These are phyloP conservation scores for Glossophaga mutica DNA, from an alignment of 2,797 vertebrate species.

Conservation along the genomic window DNA sequence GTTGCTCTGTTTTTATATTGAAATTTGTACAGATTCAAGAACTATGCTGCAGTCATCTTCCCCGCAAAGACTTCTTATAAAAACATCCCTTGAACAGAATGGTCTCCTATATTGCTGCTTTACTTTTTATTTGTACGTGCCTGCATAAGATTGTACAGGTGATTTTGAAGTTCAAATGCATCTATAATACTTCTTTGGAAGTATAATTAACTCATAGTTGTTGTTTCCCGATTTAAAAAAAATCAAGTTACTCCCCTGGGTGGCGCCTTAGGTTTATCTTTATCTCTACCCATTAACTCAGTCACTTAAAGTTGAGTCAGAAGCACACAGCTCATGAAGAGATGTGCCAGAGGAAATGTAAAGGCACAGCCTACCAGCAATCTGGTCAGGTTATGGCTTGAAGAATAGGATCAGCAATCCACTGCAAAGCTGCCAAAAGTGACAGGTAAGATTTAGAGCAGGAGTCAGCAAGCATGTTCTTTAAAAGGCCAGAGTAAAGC, in stretches of 20 bases:
- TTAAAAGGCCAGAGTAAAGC: neutral
- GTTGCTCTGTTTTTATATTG: neutral
- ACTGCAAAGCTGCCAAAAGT: neutral
- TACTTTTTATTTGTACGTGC: constrained; percentile 22
- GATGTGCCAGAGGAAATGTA: neutral
- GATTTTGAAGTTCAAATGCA: constrained; percentile 32
- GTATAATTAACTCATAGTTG: neutral
- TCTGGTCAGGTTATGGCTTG: neutral
- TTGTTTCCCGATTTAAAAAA: constrained; percentile 6
- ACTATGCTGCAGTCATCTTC: neutral
- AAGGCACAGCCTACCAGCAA: neutral
- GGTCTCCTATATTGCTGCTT: neutral
- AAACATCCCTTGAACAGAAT: neutral
- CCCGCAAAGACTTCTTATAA: neutral
- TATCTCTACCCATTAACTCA: neutral
- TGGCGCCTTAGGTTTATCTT: neutral
- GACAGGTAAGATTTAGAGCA: constrained; percentile 3
- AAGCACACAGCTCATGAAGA: neutral
- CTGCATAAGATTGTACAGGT: neutral
- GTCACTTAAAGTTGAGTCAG: neutral
- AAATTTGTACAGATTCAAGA: constrained; percentile 10
- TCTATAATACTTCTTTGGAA: neutral
- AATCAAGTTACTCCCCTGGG: neutral
- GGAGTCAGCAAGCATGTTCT: neutral
- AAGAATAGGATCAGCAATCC: neutral